Conservation (phyloP, 2,888 invertebrate genomes). For the Elegia similella region DNA sequence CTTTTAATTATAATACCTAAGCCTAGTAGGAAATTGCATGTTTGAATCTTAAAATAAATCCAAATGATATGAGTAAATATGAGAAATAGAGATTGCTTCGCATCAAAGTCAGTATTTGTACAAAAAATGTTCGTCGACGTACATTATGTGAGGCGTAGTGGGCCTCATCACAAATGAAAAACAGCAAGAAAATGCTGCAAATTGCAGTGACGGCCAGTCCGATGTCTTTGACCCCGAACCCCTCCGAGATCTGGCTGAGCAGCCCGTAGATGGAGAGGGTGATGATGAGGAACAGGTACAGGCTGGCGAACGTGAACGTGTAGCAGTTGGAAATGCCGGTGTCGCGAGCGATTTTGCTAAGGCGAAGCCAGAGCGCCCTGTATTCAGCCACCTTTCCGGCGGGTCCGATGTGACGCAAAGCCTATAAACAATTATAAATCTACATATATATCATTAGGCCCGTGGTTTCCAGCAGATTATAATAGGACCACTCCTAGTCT, state of each 20-base stretch:
- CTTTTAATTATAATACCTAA: too few species aligned
- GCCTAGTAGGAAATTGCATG: too few species aligned
- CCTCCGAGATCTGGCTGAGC: conserved; percentile 87
- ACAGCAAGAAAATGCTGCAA: conserved; percentile 84
- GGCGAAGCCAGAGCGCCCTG: conserved; percentile 85
- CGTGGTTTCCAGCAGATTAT: too few species aligned
- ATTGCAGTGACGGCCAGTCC: conserved; percentile 85
- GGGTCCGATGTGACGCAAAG: conserved; percentile 85
- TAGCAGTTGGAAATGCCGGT: conserved; percentile 86
- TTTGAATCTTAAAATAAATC: too few species aligned
- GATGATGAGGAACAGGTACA: conserved; percentile 87
- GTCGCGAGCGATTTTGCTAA: conserved; percentile 85
- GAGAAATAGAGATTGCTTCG: too few species aligned
- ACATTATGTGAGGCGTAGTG: conserved; percentile 88
- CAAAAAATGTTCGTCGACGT: too few species aligned
- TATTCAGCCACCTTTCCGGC: conserved; percentile 86
- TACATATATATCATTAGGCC: too few species aligned
- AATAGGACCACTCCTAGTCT: too few species aligned
- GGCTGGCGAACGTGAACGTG: conserved; percentile 84
- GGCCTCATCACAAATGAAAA: conserved; percentile 88
- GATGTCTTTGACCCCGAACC: conserved; percentile 87
- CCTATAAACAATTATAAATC: too few species aligned
- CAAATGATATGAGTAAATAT: too few species aligned
- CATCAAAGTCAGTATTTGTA: too few species aligned
- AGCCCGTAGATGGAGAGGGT: conserved; percentile 88